Conservation (phyloP, 2,113 vertebrate species). For the Callaeas wilsoni region DNA sequence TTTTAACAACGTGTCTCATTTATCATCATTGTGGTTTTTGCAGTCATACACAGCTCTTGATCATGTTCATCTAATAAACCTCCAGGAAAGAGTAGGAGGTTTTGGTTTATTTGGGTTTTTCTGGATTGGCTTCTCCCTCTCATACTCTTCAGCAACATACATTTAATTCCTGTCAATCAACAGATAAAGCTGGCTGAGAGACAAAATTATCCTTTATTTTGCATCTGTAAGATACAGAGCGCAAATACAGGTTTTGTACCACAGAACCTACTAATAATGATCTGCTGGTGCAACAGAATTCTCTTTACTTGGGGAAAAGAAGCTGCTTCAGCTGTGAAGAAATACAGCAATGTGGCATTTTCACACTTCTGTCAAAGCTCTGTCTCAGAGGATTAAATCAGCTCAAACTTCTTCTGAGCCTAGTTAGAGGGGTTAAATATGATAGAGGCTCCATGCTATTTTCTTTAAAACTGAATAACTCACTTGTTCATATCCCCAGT, state of each 20-base stretch:
- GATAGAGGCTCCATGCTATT: neutral
- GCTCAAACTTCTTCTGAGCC: neutral
- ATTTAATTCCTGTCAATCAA: neutral
- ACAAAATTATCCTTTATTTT: neutral
- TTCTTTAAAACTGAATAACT: slow-evolving; percentile 24
- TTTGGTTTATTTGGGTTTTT: neutral
- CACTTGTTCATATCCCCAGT: neutral
- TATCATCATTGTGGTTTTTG: slow-evolving; percentile 8
- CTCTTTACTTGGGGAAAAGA: neutral
- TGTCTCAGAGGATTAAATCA: neutral
- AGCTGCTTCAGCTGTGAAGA: neutral
- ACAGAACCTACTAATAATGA: neutral
- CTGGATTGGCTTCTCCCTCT: neutral
- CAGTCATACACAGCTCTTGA: neutral
- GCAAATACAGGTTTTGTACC: neutral
- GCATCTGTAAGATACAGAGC: neutral
- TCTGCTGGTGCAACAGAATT: neutral
- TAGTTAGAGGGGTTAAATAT: neutral
- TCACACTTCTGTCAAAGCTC: neutral
- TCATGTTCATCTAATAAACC: neutral
- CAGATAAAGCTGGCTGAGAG: neutral
- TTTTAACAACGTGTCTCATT: neutral
- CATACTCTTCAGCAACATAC: neutral
- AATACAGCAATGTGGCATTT: neutral
- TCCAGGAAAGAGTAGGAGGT: slow-evolving; percentile 1